Evolutionary conservation across 2,888 invertebrate genomes (phyloP), one percentile per base, ranked within the genome.

Genomic region (Clanis bilineata): DNA sequence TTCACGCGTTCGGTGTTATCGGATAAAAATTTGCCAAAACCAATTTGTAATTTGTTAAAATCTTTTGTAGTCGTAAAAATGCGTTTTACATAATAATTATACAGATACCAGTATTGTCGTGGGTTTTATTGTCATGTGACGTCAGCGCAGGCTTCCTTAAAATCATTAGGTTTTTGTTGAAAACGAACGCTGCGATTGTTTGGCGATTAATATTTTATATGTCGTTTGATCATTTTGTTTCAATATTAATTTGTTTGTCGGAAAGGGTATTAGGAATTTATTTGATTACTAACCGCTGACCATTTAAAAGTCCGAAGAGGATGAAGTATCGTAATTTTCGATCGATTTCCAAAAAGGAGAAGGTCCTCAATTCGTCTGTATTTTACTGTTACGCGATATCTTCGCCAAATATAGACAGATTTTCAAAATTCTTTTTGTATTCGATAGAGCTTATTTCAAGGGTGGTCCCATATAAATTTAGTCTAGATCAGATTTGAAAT

Each of bases 21-120:
- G 38, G 64, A 68, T 73, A 72, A 73, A 72, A 75, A 75, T 66
- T 64, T 68, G 73, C 67, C 66, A 73, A 66, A 70, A 73, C 72
- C 66, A 73, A 73, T 74, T 75, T 64, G 65, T 63, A 66, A 72
- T 71, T 74, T 67, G 61, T 61, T 66, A 61, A 67, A 68, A 72
- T 66, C 69, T 64, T 67, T 65, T 64, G 64, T 62, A 66, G 66
- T 64, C 65, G 59, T 72, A 70, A 73, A 74, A 71, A 67, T 68
- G 56, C 64, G 65, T 75, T 73, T 73, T 73, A 73, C 65, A 69
- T 61, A 57, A 57, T 57, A 54, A 54, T 54, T 61, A 60, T 45
- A 56, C 38, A 60, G 32, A 62, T 56, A 55, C 36, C 36, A 45
- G 47, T 58, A 41, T 54, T 58, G 28, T 59, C 56, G 56, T 59